phyloP scores from a whole-genome alignment of 2,888 invertebrate species.

The Platynereis dumerilii region DNA sequence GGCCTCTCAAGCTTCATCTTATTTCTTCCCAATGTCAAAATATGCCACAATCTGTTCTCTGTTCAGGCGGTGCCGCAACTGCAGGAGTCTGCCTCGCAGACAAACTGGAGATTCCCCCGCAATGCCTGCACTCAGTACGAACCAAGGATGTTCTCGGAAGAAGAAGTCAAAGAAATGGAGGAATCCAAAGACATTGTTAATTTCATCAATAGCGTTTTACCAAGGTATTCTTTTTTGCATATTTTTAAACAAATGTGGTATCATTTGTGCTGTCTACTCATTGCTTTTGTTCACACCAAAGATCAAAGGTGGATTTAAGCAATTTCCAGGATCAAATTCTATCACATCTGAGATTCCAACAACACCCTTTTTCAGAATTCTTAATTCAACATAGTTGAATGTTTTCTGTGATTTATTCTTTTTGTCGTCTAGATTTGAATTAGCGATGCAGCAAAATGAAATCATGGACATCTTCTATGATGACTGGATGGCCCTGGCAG shows the following conservation, averaged over 20 bases:
- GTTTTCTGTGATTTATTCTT: too few species aligned
- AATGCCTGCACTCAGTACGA: constrained; percentile 61
- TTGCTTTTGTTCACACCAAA: too few species aligned
- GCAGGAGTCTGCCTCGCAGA: constrained; percentile 51
- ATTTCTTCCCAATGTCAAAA: too few species aligned
- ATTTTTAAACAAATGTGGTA: too few species aligned
- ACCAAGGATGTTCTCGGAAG: constrained; percentile 52
- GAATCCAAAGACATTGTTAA: constrained; percentile 42
- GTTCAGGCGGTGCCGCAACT: constrained; percentile 56
- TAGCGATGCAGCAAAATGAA: constrained; percentile 63
- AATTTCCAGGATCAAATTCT: too few species aligned
- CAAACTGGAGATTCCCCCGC: constrained; percentile 60
- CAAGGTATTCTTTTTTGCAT: constrained; percentile 45
- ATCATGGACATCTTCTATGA: constrained; percentile 63
- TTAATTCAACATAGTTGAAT: too few species aligned
- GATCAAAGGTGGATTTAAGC: too few species aligned
- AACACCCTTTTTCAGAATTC: too few species aligned
- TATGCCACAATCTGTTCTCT: not conserved
- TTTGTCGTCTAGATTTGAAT: constrained; percentile 50
- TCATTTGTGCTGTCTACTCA: too few species aligned
- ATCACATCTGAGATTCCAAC: too few species aligned
- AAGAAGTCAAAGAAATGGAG: constrained; percentile 47
- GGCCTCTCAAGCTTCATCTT: too few species aligned
- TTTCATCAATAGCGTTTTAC: constrained; percentile 44
- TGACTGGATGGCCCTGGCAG: constrained; percentile 60